These are phyloP conservation scores for Hippocampus mohnikei DNA, from an alignment of 2,113 vertebrate species.

Conservation along the genomic window DNA sequence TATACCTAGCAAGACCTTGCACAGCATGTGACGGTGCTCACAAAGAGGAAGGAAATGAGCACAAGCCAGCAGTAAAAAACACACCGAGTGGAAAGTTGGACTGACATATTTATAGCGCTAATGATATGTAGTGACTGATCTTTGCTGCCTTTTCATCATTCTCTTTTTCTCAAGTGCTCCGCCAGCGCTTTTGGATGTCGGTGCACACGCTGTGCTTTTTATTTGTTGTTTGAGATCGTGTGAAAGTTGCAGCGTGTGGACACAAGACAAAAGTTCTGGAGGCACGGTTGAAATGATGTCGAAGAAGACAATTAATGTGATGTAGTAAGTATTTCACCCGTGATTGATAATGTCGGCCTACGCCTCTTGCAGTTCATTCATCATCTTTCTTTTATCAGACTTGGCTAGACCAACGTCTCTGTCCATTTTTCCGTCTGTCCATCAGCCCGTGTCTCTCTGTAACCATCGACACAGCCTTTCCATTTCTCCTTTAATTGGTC, in stretches of 20 bases:
- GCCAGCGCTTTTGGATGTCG: slow-evolving; percentile 16
- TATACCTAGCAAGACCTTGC: slow-evolving; percentile 41
- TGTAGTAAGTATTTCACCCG: background rate
- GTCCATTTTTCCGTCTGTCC: background rate
- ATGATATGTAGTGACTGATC: slow-evolving; percentile 59
- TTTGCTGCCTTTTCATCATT: slow-evolving; percentile 49
- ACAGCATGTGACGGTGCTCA: slow-evolving; percentile 49
- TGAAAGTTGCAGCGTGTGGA: slow-evolving; percentile 8
- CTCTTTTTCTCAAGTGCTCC: slow-evolving; percentile 36
- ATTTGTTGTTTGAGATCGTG: slow-evolving; percentile 6
- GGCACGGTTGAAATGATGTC: slow-evolving; percentile 22
- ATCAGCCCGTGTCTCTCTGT: background rate
- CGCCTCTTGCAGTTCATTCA: background rate
- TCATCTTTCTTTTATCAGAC: background rate
- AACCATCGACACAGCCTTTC: background rate
- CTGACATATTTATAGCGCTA: slow-evolving; percentile 53
- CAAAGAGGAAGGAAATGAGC: slow-evolving; percentile 41
- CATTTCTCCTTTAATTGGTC: background rate
- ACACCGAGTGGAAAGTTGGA: slow-evolving; percentile 32
- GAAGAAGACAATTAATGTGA: background rate
- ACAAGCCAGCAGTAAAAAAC: slow-evolving; percentile 26
- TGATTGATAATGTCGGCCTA: background rate
- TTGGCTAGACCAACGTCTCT: background rate
- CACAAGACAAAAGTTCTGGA: slow-evolving; percentile 26
- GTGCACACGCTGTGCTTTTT: background rate